These are phyloP conservation scores for Acleris sparsana DNA, from an alignment of 2,888 invertebrate genomes.

Conservation along the genomic window DNA sequence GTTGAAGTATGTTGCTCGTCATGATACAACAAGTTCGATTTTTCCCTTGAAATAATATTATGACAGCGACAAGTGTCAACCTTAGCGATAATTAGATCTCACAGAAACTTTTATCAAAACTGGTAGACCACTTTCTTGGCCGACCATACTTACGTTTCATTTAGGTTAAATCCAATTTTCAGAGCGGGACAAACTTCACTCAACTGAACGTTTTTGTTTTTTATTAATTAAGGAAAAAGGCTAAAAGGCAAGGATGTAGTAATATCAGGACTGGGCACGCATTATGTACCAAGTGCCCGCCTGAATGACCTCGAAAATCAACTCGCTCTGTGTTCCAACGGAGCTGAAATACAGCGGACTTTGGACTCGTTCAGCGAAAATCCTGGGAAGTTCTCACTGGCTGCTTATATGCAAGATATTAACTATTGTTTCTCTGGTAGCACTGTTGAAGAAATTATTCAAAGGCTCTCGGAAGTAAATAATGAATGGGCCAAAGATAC, in stretches of 20 bases:
- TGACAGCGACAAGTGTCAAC: no score
- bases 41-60: no score
- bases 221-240: slow-evolving; percentile 51
- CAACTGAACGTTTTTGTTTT: not conserved
- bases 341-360: slow-evolving; percentile 66
- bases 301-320: slow-evolving; percentile 83
- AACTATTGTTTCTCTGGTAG: slow-evolving; percentile 83
- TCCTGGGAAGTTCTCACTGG: slow-evolving; percentile 12
- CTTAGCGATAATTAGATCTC: no score
- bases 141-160: no score
- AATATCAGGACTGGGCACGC: slow-evolving; percentile 93
- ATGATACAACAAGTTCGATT: no score
- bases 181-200: not conserved
- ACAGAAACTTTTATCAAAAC: no score
- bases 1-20: no score
- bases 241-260: slow-evolving; percentile 86
- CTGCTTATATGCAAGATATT: slow-evolving; percentile 10
- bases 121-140: no score
- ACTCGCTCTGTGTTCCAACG: slow-evolving; percentile 62
- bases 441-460: slow-evolving; percentile 87
- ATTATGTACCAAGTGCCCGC: slow-evolving; percentile 85
- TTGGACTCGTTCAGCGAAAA: slow-evolving; percentile 50
- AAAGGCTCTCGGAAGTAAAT: slow-evolving; percentile 67
- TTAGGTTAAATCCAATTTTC: not conserved
- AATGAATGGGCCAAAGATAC: slow-evolving; percentile 19